Evolutionary conservation across 2,113 vertebrate species (phyloP).

Genomic region (Lophotis ruficrista): DNA sequence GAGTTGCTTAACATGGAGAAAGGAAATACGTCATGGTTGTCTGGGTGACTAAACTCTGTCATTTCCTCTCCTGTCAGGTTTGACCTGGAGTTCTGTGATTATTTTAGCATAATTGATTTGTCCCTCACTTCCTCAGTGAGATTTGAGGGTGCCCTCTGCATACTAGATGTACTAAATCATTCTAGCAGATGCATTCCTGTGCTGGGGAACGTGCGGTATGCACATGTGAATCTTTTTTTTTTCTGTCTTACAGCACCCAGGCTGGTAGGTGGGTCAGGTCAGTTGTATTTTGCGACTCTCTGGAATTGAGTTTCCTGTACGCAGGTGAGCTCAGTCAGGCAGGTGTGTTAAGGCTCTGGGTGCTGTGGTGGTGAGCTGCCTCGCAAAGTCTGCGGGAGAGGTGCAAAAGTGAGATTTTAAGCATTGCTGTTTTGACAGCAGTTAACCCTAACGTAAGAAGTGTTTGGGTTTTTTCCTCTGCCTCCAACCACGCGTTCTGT

Average conservation of each 20-base stretch:
- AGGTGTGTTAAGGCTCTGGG: background rate
- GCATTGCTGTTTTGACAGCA: background rate
- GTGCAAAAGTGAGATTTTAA: background rate
- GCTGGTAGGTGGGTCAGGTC: fast-evolving
- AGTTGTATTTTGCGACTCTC: background rate
- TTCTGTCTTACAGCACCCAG: background rate
- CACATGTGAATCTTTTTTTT: background rate
- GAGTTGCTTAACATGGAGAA: background rate
- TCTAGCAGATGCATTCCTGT: background rate
- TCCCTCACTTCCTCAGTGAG: background rate
- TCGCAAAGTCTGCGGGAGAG: background rate
- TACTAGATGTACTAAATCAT: background rate
- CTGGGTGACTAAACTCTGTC: slow-evolving; percentile 4
- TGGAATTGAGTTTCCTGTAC: background rate
- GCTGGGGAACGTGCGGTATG: fast-evolving
- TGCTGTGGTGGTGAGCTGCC: background rate
- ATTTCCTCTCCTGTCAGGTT: slow-evolving; percentile 26
- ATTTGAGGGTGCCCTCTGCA: background rate
- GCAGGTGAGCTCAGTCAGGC: background rate
- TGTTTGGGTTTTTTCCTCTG: fast-evolving
- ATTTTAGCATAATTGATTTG: background rate
- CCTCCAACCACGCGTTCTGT: background rate
- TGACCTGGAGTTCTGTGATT: background rate
- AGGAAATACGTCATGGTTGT: slow-evolving; percentile 43
- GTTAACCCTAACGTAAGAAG: background rate